Evolutionary conservation across 2,113 vertebrate species (phyloP).

Genomic region (Dicerorhinus sumatrensis): DNA sequence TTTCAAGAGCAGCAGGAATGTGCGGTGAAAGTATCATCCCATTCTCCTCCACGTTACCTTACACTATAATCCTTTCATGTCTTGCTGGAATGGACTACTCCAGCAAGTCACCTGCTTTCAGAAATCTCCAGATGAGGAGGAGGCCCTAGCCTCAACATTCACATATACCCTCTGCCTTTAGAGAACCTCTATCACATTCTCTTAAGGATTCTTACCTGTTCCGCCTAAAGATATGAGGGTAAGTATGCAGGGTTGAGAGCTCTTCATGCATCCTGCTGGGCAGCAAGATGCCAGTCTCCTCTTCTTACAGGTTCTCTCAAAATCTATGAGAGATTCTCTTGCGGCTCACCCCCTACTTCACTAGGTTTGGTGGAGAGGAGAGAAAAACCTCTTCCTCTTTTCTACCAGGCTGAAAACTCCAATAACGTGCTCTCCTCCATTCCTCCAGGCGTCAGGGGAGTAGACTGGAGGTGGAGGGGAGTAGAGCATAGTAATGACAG

Average conservation of each 20-base stretch:
- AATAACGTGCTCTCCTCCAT: not conserved
- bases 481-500: not conserved
- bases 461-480: not conserved
- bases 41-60: not conserved
- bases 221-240: not conserved
- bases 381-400: not conserved
- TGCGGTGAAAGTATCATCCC: not conserved
- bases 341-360: not conserved
- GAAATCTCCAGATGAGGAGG: constrained; percentile 16
- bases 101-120: not conserved
- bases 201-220: constrained; percentile 27
- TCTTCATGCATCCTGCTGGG: not conserved
- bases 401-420: not conserved
- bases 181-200: not conserved
- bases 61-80: not conserved
- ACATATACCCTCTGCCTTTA: not conserved
- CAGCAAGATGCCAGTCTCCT: not conserved
- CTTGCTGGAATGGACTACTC: not conserved
- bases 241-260: not conserved
- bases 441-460: not conserved
- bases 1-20: not conserved
- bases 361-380: not conserved
- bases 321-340: constrained; percentile 12
- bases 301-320: not conserved
- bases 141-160: not conserved